phyloP scores from a whole-genome alignment of 1,140 invertebrate species.

The Zaprionus taronus region DNA sequence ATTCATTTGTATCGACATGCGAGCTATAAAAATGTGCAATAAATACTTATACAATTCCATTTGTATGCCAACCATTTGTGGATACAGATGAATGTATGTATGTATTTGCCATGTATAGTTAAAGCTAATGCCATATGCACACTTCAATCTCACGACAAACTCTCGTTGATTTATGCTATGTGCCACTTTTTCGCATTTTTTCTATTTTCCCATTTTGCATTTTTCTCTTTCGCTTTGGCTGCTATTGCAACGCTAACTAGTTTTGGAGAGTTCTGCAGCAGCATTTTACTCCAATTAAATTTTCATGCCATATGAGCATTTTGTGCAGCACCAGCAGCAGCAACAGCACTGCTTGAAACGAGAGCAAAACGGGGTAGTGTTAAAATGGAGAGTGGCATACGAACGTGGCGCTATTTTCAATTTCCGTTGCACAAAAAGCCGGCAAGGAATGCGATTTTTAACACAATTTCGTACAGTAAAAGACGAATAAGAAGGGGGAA shows the following conservation, averaged over 20 bases:
- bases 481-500: not conserved
- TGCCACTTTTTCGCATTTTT: constrained; percentile 41
- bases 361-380: constrained; percentile 9
- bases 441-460: constrained; percentile 73
- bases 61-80: constrained; percentile 21
- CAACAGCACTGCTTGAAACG: constrained; percentile 22
- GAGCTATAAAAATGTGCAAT: constrained; percentile 9
- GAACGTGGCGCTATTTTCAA: constrained; percentile 73
- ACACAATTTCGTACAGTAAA: constrained; percentile 68
- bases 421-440: constrained; percentile 64
- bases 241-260: constrained; percentile 64
- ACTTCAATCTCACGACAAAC: constrained; percentile 65
- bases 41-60: constrained; percentile 12
- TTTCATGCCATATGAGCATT: constrained; percentile 80
- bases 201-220: constrained; percentile 30
- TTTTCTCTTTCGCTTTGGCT: constrained; percentile 22
- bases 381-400: constrained; percentile 54
- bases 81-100: not conserved
- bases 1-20: not conserved
- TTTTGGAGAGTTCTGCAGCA: constrained; percentile 75
- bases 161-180: constrained; percentile 49
- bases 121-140: constrained; percentile 74
- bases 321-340: constrained; percentile 50
- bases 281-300: constrained; percentile 82
- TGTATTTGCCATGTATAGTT: constrained; percentile 36